A percentile compares a stretch with the other conserved stretches of the same genome.
Conservation (phyloP, 2,113 vertebrate genomes). For the Strigops habroptila region DNA sequence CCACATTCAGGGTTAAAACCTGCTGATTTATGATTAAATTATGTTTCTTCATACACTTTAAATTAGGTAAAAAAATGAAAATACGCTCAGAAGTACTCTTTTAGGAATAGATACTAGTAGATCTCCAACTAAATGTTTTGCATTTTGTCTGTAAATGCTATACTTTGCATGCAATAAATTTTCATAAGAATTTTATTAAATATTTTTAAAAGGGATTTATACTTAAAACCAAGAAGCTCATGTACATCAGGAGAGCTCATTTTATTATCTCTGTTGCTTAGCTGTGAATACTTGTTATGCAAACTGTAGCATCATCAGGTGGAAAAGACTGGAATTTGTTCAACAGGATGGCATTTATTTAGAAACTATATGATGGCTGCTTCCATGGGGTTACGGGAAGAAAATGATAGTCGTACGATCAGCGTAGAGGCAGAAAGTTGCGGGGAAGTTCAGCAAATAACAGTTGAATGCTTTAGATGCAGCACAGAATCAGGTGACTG, state of each 20-base stretch:
- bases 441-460: neutral
- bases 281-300: neutral
- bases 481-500: neutral
- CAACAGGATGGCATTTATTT: neutral
- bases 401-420: neutral
- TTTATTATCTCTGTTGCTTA: neutral
- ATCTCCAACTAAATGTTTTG: neutral
- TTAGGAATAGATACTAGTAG: neutral
- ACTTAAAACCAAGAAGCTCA: neutral
- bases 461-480: neutral
- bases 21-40: neutral
- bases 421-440: neutral
- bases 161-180: neutral
- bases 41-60: neutral
- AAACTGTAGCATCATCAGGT: neutral
- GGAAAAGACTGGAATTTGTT: neutral
- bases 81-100: neutral
- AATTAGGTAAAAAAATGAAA: neutral
- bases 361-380: neutral
- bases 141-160: neutral
- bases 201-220: neutral
- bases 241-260: neutral
- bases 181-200: neutral
- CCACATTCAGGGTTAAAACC: neutral
- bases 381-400: neutral